Conservation (phyloP, 2,797 vertebrate genomes). For the Leptodactylus fallax region DNA sequence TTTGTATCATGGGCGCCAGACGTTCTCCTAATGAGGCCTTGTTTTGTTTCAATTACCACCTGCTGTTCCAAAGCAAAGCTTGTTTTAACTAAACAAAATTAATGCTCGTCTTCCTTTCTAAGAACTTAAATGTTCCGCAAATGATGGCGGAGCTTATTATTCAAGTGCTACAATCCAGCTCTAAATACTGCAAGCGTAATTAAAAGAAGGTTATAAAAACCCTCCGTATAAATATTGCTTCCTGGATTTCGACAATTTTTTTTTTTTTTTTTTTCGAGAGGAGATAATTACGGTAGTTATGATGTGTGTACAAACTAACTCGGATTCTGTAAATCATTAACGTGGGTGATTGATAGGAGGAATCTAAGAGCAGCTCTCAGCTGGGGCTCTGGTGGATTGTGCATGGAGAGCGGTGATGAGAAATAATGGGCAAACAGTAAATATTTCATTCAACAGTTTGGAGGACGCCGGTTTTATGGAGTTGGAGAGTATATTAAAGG, state of each 20-base stretch:
- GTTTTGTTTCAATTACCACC: constrained; percentile 99
- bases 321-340: constrained; percentile 70
- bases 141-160: constrained; percentile 85
- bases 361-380: constrained; percentile 12
- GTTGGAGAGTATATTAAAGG: constrained; percentile 19
- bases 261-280: constrained; percentile 71
- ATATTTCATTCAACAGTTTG: constrained; percentile 28
- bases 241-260: constrained; percentile 81
- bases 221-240: constrained; percentile 85
- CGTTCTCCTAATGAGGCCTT: constrained; percentile 99
- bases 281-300: constrained; percentile 83
- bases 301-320: constrained; percentile 69
- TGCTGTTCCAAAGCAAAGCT: constrained; percentile 99
- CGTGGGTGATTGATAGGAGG: constrained; percentile 69
- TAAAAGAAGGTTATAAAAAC: constrained; percentile 86
- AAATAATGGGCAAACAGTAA: constrained; percentile 24
- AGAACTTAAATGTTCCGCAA: constrained; percentile 87
- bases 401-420: not conserved
- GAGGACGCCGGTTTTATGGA: not conserved
- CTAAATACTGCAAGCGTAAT: constrained; percentile 89
- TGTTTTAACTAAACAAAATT: constrained; percentile 89
- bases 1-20: constrained; percentile 99
- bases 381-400: not conserved
- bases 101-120: constrained; percentile 83
- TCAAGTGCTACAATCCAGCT: constrained; percentile 84